Percentiles rank a stretch among this genome's conserved stretches.
These are phyloP conservation scores for Eilema sororculum DNA, from an alignment of 2,888 invertebrate genomes.

Conservation along the genomic window DNA sequence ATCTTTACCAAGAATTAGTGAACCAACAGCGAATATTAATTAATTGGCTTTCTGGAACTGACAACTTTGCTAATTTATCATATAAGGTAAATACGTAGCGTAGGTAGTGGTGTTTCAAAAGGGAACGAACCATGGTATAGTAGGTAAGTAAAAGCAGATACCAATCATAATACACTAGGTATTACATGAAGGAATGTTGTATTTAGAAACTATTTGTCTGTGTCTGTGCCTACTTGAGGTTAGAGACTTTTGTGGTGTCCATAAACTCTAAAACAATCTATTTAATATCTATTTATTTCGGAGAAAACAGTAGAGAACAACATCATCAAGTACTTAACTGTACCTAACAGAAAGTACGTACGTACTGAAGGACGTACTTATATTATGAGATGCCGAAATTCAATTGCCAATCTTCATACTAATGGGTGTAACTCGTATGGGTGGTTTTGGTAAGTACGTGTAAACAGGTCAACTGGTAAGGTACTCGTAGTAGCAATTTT, in stretches of 20 bases:
- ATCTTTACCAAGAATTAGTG: conserved; percentile 39
- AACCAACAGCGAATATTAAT: conserved; percentile 1
- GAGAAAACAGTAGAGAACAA: neutral
- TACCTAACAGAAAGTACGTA: too few relatives aligned
- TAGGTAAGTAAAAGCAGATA: too few relatives aligned
- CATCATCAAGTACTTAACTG: neutral
- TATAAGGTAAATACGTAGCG: too few relatives aligned
- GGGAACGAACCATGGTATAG: too few relatives aligned
- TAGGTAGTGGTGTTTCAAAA: too few relatives aligned
- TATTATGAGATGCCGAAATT: neutral
- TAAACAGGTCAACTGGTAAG: neutral
- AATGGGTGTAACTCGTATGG: neutral
- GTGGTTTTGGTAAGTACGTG: neutral
- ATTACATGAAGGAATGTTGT: too few relatives aligned
- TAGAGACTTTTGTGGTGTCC: neutral
- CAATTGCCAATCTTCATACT: neutral
- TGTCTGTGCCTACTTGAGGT: neutral
- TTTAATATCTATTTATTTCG: neutral
- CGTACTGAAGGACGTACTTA: too few relatives aligned
- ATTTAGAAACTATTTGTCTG: too few relatives aligned
- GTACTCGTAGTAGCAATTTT: neutral
- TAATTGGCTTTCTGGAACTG: neutral
- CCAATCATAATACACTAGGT: too few relatives aligned
- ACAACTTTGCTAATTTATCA: neutral
- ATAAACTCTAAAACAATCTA: neutral